phyloP scores from a whole-genome alignment of 2,888 invertebrate genomes.

The Lepidocyrtoides sp. region DNA sequence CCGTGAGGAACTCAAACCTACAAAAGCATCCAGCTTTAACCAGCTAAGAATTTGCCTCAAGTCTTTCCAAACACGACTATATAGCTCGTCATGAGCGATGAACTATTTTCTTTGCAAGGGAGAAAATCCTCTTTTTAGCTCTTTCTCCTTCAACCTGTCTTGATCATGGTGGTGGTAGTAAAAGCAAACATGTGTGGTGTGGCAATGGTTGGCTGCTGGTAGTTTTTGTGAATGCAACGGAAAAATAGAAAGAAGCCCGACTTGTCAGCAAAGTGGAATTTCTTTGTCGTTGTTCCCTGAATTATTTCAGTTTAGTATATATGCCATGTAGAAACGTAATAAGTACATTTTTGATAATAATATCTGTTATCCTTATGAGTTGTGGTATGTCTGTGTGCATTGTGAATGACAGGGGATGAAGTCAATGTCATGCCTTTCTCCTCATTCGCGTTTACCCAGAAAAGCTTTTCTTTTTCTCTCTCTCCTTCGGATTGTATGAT shows the following conservation, averaged over 20 bases:
- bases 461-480: constrained; percentile 26
- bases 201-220: background rate
- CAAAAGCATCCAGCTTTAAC: background rate
- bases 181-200: constrained; percentile 23
- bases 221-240: background rate
- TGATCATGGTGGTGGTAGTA: background rate
- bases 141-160: constrained; percentile 5
- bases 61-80: background rate
- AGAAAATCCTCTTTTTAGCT: constrained; percentile 48
- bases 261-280: constrained; percentile 59
- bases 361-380: background rate
- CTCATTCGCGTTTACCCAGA: background rate
- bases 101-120: background rate
- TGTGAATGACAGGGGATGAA: constrained; percentile 58
- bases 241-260: constrained; percentile 3
- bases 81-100: no score
- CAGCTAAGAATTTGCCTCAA: background rate
- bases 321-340: background rate
- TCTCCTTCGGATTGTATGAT: background rate
- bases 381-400: background rate
- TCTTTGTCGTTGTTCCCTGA: constrained; percentile 54
- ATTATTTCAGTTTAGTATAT: background rate
- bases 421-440: constrained; percentile 53
- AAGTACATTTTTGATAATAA: background rate
- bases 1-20: background rate